A percentile compares a stretch with the other conserved stretches of the same genome.
These are phyloP conservation scores for Caretta caretta DNA, from an alignment of 2,113 vertebrate genomes.

Conservation along the genomic window DNA sequence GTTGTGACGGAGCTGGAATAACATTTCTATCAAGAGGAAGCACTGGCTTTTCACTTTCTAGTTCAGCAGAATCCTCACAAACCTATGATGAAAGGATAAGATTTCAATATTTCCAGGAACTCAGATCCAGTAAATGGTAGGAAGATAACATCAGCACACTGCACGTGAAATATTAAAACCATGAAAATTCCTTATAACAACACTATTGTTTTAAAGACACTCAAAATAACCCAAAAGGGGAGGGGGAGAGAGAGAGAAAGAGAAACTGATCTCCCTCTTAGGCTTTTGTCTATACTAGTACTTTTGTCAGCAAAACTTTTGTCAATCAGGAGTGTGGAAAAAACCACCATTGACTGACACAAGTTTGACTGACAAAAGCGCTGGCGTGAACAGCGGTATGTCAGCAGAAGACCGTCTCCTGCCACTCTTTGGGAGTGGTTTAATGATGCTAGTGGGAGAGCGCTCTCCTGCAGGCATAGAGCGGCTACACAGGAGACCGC, in stretches of 20 bases:
- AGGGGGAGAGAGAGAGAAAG: not conserved
- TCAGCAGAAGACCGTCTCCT: no score
- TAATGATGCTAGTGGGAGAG: no score
- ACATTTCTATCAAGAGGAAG: slow-evolving; percentile 66
- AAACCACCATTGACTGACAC: no score
- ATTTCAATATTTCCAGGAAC: not conserved
- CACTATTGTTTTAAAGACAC: not conserved
- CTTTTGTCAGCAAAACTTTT: no score
- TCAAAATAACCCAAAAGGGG: not conserved
- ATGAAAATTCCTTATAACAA: not conserved
- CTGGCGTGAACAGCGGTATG: no score
- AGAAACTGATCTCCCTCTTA: not conserved
- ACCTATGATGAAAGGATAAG: slow-evolving; percentile 68
- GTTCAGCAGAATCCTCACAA: slow-evolving; percentile 69
- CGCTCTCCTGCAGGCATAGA: no score
- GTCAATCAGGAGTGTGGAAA: no score
- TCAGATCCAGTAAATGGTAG: not conserved
- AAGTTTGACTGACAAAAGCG: no score
- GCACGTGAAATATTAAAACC: not conserved
- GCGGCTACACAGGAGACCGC: no score
- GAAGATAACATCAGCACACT: not conserved
- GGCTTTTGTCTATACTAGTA: no score
- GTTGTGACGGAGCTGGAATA: slow-evolving; percentile 54
- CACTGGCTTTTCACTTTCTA: slow-evolving; percentile 71
- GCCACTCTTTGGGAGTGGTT: no score